Percentiles rank a stretch among this genome's conserved stretches.
Evolutionary conservation across 2,113 vertebrate species (phyloP).

Genomic region (Malurus melanocephalus): DNA sequence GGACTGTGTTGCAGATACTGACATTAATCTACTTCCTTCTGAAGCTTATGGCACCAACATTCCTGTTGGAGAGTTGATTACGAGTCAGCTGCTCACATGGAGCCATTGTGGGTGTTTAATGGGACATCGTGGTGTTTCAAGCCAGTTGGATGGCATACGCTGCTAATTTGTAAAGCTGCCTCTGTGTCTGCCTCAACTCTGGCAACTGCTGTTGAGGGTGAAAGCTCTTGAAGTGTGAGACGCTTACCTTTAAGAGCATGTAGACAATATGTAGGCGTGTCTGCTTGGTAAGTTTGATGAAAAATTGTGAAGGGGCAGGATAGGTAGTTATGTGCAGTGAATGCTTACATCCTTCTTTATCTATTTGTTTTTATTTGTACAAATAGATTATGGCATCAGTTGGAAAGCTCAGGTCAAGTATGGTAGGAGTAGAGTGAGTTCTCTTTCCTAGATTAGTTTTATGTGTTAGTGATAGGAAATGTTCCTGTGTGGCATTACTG

Average conservation of each 20-base stretch:
- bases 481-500: neutral
- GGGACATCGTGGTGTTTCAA: neutral
- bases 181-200: neutral
- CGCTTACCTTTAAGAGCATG: neutral
- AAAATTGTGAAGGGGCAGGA: neutral
- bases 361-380: neutral
- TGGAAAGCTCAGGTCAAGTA: neutral
- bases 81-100: neutral
- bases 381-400: neutral
- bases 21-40: neutral
- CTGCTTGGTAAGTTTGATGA: neutral
- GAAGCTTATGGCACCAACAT: neutral
- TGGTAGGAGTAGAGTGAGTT: neutral
- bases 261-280: neutral
- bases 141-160: fast-evolving
- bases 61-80: neutral
- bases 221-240: neutral
- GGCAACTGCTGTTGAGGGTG: neutral
- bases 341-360: neutral
- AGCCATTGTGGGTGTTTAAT: neutral
- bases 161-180: neutral
- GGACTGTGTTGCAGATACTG: neutral
- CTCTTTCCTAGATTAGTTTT: neutral
- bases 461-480: neutral
- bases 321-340: neutral